Percentiles rank a stretch among this genome's conserved stretches.
Conservation (phyloP, 2,888 invertebrate species). For the Latrodectus hesperus region DNA sequence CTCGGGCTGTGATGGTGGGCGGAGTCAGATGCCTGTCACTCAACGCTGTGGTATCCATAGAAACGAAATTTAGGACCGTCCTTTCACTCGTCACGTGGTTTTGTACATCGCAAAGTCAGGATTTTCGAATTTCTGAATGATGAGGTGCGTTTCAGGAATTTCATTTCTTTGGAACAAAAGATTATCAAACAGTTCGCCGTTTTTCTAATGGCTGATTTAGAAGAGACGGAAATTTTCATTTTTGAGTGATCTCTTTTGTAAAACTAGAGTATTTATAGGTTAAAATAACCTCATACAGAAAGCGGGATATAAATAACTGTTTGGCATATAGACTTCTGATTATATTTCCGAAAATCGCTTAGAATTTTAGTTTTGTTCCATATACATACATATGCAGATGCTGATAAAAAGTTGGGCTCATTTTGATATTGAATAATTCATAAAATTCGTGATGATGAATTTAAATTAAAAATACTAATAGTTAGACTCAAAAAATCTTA, state of each 20-base stretch:
- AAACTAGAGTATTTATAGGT: no score
- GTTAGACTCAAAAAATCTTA: no score
- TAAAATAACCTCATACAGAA: no score
- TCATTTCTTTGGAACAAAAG: neutral
- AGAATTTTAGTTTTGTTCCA: no score
- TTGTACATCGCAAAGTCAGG: conserved; percentile 34
- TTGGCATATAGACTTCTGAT: no score
- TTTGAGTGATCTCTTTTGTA: neutral
- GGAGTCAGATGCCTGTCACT: conserved; percentile 58
- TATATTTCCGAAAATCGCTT: no score
- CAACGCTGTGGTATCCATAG: conserved; percentile 60
- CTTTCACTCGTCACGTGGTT: conserved; percentile 46
- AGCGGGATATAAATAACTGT: no score
- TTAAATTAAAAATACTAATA: no score
- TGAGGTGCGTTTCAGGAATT: neutral
- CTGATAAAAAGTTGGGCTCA: no score
- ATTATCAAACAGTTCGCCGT: neutral
- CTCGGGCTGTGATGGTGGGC: conserved; percentile 51
- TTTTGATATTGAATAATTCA: no score
- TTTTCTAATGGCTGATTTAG: neutral
- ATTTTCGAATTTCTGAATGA: conserved; percentile 4
- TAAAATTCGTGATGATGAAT: no score
- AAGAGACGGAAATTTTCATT: neutral
- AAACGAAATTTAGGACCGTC: conserved; percentile 38
- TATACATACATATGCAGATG: no score